Evolutionary conservation across 2,113 vertebrate genomes (phyloP).

Genomic region (Atherinomorus stipes): DNA sequence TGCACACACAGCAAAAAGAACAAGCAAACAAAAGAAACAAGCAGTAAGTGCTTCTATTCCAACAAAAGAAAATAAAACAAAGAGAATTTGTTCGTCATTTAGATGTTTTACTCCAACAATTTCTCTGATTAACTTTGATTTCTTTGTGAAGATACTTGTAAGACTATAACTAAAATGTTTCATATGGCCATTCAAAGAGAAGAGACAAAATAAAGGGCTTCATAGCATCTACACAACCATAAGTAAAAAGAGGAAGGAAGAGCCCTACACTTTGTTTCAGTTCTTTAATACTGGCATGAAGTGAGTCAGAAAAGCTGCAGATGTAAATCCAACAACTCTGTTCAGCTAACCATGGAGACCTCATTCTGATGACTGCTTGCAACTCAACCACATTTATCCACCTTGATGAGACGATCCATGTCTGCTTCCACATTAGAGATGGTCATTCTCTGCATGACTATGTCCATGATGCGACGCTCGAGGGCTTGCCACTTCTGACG

Average conservation of each 20-base stretch:
- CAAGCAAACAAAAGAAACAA: no score
- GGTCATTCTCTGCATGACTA: slow-evolving; percentile 98
- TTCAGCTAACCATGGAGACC: background rate
- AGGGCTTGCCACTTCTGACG: slow-evolving; percentile 96
- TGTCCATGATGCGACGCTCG: slow-evolving; percentile 91
- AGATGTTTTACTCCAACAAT: no score
- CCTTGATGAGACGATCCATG: slow-evolving; percentile 97
- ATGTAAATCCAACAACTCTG: background rate
- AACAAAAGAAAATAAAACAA: no score
- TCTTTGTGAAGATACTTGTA: no score
- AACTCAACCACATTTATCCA: background rate
- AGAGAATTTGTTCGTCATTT: background rate
- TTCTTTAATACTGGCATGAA: slow-evolving; percentile 3
- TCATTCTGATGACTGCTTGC: background rate
- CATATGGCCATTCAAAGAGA: no score
- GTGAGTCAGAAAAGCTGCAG: slow-evolving; percentile 3
- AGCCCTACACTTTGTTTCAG: slow-evolving; percentile 12
- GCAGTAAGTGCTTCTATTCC: no score
- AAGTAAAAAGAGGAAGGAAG: slow-evolving; percentile 15
- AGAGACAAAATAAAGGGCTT: no score
- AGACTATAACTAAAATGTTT: no score
- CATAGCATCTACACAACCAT: background rate
- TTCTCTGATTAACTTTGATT: no score
- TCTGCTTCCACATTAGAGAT: slow-evolving; percentile 93
- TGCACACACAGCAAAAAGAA: background rate